Base-by-base conservation (phyloP, 2,797 vertebrate species). In the Gymnopithys bicolor region DNA sequence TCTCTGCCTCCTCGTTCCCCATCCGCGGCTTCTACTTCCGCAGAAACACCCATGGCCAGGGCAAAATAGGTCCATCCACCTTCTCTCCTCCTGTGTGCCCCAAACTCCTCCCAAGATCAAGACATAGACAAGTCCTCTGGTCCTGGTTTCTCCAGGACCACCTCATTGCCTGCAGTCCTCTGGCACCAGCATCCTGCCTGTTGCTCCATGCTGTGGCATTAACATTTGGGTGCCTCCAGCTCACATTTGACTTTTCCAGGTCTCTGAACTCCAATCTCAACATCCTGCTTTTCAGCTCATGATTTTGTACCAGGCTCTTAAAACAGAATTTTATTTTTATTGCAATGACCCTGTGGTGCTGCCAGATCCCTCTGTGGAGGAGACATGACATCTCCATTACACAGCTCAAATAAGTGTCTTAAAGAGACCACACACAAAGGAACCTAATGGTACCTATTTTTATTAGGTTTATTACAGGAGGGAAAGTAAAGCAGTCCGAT, bases 391-490 rank as follows among this genome's bases (percentile, higher is more conserved):
- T 96, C 95, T 97, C 95, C 95, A 96, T 97, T 96, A 96, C 94
- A 94, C 2, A 82, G 85, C 96, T 94, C 82, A 19, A 81, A 94
- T 95, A 94, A 97, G 89, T 95, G 89, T 90, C 91, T 96, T 97
- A 93, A 97, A 89, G 89, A 95, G 95, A 96, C 95, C 95, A 95
- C 95, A 96, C 92, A 92, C 94, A 90, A 71, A 96, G 94, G 91
- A 96, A 91, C 88, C 90, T 93, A 95, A 95, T 76, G 90, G 95
- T 95, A 81, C 95, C 96, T 97, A 91, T 95, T 95, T 97, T 97
- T 96, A 97, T 96, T 89, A 95, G 93, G 94, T 95, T 96, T 97
- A 96, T 96, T 97, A 94, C 95, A 95, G 95, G 84, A 95, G 52
- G 81, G 73, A 89, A 96, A 96, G 96, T 32, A 75, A 94, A 93